phyloP scores from a whole-genome alignment of 2,888 invertebrate species.

The Masnerella sp. region DNA sequence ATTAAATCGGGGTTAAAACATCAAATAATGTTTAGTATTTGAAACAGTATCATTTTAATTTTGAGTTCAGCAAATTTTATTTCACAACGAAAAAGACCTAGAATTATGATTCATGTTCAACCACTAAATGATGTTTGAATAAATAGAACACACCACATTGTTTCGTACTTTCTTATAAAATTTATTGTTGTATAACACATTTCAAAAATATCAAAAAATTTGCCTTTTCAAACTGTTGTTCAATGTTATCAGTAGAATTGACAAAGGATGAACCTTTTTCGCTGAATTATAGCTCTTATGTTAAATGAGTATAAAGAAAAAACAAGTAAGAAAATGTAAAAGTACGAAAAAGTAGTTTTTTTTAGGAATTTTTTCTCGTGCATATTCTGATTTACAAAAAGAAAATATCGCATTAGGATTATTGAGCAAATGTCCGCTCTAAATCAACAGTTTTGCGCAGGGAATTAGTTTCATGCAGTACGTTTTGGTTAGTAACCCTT shows the following conservation, averaged over 20 bases:
- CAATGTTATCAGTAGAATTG: constrained; percentile 52
- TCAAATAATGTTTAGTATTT: no score
- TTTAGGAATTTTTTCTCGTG: constrained; percentile 19
- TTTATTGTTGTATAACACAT: constrained; percentile 60
- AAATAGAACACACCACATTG: constrained; percentile 38
- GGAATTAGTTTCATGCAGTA: constrained; percentile 50
- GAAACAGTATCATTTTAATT: no score
- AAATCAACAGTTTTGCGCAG: constrained; percentile 57
- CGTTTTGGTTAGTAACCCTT: constrained; percentile 53
- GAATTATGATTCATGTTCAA: constrained; percentile 17
- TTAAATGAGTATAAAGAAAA: constrained; percentile 49
- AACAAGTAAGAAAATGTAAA: constrained; percentile 46
- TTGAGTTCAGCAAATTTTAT: no score
- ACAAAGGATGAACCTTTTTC: constrained; percentile 47
- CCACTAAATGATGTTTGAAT: constrained; percentile 40
- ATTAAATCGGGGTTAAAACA: no score
- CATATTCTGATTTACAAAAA: constrained; percentile 45
- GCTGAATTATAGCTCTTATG: constrained; percentile 53
- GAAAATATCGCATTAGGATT: constrained; percentile 59
- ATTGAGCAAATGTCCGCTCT: constrained; percentile 47
- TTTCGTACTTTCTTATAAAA: constrained; percentile 58
- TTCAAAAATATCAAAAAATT: constrained; percentile 57
- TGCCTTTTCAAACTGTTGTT: constrained; percentile 50
- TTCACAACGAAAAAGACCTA: no score
- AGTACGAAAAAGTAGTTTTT: constrained; percentile 14